Conservation (phyloP, 2,113 vertebrate species). For the Callionymus lyra region DNA sequence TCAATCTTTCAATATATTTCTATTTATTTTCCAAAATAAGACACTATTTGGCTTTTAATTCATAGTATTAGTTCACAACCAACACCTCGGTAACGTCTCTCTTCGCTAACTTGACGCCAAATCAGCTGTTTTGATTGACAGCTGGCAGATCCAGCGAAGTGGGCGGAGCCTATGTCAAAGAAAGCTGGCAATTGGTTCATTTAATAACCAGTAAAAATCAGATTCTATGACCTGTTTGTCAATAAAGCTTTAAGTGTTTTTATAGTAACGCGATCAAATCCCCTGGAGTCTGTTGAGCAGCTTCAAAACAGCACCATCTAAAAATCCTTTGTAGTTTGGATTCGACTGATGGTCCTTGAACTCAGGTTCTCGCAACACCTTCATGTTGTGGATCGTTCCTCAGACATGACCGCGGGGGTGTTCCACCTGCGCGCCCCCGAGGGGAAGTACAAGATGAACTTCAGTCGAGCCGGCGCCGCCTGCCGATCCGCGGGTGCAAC, state of each 20-base stretch:
- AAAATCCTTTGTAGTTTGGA: not conserved
- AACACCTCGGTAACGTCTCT: too few relatives aligned
- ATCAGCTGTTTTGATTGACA: too few relatives aligned
- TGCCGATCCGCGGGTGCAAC: conserved; percentile 73
- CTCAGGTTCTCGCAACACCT: not conserved
- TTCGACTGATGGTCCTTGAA: not conserved
- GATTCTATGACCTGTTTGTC: not conserved
- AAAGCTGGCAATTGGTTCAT: too few relatives aligned
- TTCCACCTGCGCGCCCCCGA: conserved; percentile 78
- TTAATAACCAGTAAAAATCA: conserved; percentile 1
- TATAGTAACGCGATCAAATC: too few relatives aligned
- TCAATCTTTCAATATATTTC: too few relatives aligned
- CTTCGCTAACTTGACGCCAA: too few relatives aligned
- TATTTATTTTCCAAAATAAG: too few relatives aligned
- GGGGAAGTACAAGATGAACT: conserved; percentile 78
- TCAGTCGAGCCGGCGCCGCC: conserved; percentile 65
- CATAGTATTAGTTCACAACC: too few relatives aligned
- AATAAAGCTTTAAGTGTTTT: too few relatives aligned
- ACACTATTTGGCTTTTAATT: too few relatives aligned
- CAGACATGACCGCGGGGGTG: conserved; percentile 83
- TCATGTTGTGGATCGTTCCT: not conserved
- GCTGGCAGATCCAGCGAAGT: too few relatives aligned
- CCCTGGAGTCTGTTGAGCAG: not conserved
- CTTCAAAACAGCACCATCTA: not conserved
- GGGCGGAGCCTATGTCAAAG: too few relatives aligned